A percentile compares a stretch with the other conserved stretches of the same genome.
These are phyloP conservation scores for Nomia melanderi DNA, from an alignment of 1,140 invertebrate species.

Conservation along the genomic window DNA sequence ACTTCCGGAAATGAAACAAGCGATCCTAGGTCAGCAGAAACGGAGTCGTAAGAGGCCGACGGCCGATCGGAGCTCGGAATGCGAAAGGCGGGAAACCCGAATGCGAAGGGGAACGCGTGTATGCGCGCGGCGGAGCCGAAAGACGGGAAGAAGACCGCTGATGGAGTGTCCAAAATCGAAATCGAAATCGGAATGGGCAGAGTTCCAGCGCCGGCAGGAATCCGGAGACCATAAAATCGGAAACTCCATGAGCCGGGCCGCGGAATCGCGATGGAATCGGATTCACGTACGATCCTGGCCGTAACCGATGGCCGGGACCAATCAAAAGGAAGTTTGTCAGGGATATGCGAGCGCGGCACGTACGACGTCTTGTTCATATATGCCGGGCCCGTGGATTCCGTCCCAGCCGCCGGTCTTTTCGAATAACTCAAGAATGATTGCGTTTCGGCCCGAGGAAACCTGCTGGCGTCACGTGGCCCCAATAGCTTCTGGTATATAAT, in stretches of 20 bases:
- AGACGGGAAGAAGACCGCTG: too few species aligned
- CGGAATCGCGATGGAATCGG: constrained; percentile 5
- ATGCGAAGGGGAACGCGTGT: too few species aligned
- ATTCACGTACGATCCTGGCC: constrained; percentile 14
- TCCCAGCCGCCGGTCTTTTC: constrained; percentile 54
- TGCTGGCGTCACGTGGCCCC: constrained; percentile 73
- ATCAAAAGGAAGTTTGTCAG: constrained; percentile 48
- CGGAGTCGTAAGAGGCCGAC: too few species aligned
- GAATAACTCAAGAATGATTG: constrained; percentile 79
- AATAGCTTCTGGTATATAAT: constrained; percentile 74
- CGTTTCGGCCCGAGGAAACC: constrained; percentile 63
- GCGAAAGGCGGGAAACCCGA: too few species aligned
- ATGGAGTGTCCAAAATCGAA: not conserved
- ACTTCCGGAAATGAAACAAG: too few species aligned
- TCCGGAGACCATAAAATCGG: constrained; percentile 14
- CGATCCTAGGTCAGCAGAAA: too few species aligned
- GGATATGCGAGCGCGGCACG: constrained; percentile 17
- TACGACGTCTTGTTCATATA: constrained; percentile 39
- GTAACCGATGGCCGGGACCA: constrained; percentile 25
- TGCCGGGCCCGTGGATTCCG: not conserved
- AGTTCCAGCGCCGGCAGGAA: not conserved
- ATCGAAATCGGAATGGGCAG: not conserved
- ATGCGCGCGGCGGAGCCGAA: too few species aligned
- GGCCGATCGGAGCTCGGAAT: too few species aligned
- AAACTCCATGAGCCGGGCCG: not conserved